phyloP scores from a whole-genome alignment of 2,113 vertebrate genomes.

The Rhea pennata region DNA sequence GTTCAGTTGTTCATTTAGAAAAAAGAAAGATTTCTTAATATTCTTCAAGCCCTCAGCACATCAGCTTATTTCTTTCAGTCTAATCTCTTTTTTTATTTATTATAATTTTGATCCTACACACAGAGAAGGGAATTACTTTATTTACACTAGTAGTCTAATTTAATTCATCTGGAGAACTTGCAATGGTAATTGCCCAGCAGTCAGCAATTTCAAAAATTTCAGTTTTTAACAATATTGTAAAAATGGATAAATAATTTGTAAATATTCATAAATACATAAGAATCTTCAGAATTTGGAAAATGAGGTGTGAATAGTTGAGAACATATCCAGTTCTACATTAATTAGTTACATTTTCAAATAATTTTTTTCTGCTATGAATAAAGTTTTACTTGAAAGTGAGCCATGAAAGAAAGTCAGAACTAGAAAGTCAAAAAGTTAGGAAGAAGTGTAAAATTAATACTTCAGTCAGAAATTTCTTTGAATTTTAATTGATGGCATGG shows the following conservation, averaged over 20 bases:
- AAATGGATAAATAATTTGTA: background rate
- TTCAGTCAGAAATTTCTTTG: background rate
- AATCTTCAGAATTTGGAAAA: background rate
- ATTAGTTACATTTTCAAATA: background rate
- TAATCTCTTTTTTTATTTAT: background rate
- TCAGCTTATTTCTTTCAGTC: background rate
- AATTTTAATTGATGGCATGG: background rate
- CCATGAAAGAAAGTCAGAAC: background rate
- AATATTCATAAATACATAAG: background rate
- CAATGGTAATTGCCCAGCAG: background rate
- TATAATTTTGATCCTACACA: background rate
- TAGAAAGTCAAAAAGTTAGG: background rate
- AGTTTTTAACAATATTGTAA: background rate
- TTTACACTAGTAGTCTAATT: background rate
- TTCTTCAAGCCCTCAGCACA: background rate
- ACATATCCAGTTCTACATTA: background rate
- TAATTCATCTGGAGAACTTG: background rate
- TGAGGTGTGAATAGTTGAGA: background rate
- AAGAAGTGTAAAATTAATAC: background rate
- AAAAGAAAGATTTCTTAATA: background rate
- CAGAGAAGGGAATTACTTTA: background rate
- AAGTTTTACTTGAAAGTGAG: background rate
- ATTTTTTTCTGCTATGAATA: background rate
- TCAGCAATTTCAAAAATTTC: background rate
- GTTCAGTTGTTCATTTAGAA: background rate